Base-by-base conservation (phyloP, 1,140 invertebrate genomes). In the Oedothorax gibbosus region DNA sequence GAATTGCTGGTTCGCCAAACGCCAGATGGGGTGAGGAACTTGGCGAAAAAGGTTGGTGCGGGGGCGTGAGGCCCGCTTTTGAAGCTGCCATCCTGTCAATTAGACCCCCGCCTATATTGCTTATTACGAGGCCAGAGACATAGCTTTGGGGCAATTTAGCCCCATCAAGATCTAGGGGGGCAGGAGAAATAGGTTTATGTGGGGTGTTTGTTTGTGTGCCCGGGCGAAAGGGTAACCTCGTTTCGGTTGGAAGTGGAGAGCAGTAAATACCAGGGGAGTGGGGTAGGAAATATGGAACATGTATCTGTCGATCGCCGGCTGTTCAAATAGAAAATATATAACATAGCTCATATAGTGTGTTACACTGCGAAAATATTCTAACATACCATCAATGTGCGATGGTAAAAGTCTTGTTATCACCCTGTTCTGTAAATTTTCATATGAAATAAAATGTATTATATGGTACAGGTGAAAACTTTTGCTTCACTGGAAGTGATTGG, bases 111-210 rank as follows among this genome's bases (percentile, higher is more conserved):
- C 50, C 60, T 62, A 75, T 84, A 84, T 84, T 84, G 81, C 81
- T 84, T 84, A 84, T 84, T 84, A 84, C 81, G 14, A 11, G 50
- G 64, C 56, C 3, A 20, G 51, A n/a, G 71, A 35, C 81, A 84
- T 84, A 84, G 81, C 71, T 84, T 84, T 75, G 81, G 81, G 81
- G 71, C 81, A 84, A 75, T 84, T 84, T 84, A 84, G 81, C 14
- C 69, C 69, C 60, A 72, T 83, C 81, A 75, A 57, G 56, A 53
- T 57, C 65, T 35, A 56, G 53, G 79, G 79, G 57, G 20, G n/a
- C 53, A 35, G 66, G 56, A 51, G 62, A 84, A 84, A 84, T 72
- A 72, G 76, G 53, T 84, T 76, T 84, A 76, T 11, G 12, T 62
- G 50, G 77, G 81, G 51, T 75, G 72, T 84, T 54, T 82, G 75